Evolutionary conservation across 2,888 invertebrate genomes (phyloP), one percentile per base, ranked within the genome.

Genomic region (Chironomus tentans): DNA sequence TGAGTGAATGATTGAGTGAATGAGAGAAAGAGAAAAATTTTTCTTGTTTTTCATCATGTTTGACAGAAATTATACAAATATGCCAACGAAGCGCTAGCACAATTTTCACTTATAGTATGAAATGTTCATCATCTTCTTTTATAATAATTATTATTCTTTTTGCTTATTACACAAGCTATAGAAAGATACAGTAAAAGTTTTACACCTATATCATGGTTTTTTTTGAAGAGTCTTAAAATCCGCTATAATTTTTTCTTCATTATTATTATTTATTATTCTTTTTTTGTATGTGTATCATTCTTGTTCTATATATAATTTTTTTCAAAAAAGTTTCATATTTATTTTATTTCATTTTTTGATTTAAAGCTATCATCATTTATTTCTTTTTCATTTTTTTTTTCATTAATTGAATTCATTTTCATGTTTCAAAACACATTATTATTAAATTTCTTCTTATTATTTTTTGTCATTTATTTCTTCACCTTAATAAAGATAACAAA

Each of bases 401-500:
- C 61, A 69, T 70, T 50, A 50, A 70, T 69, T 69, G 46, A 47
- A 71, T 69, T 73, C 38, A 56, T 76, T 38, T 28, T 68, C 22
- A 76, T 71, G 18, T 61, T 72, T 69, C 68, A 68, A 70, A 24
- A 65, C 24, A 65, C 21, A 21, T 65, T 65, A 65, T 65, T 21
- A 21, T 74, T 62, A 21, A 48, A 46, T 61, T 68, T 61, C 47
- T n/a, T n/a, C n/a, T n/a, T n/a, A n/a, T n/a, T n/a, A n/a, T n/a
- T 76, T 68, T 76, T 24, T 62, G 15, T 65, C 22, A 65, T 65
- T 65, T 56, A 38, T 47, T 56, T 50, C 70, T 46, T 71, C 72
- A 62, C 48, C 72, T 73, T 73, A 62, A 38, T 62, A 73, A 65
- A 73, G 46, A 62, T 73, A 73, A 73, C 72, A 73, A 73, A 73